These are phyloP conservation scores for Halesus radiatus DNA, from an alignment of 1,140 invertebrate genomes.

Conservation along the genomic window DNA sequence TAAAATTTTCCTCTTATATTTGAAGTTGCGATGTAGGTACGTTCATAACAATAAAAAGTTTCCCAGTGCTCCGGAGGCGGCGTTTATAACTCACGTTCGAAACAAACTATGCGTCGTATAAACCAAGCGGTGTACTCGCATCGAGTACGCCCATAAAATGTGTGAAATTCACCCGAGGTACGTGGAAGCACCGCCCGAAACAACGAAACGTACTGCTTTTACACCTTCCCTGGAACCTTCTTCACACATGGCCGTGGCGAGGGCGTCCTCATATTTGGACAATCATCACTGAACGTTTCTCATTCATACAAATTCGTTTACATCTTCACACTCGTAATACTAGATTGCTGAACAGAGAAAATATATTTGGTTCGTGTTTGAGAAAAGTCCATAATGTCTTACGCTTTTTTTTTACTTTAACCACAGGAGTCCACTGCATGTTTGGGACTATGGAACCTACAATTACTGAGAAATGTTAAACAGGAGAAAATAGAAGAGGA, in stretches of 20 bases:
- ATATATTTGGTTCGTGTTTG: not conserved
- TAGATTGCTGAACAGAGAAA: not conserved
- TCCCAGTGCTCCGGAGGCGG: conserved; percentile 36
- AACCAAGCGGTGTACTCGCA: conserved; percentile 43
- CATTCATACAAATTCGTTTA: not conserved
- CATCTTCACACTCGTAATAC: not conserved
- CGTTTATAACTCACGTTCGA: conserved; percentile 56
- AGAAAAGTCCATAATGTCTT: too few species aligned
- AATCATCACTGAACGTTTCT: not conserved
- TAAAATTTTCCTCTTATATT: conserved; percentile 51
- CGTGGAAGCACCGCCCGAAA: conserved; percentile 28
- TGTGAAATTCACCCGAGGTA: conserved; percentile 46
- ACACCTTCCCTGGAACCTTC: not conserved
- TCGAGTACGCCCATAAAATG: conserved; percentile 47
- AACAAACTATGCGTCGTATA: conserved; percentile 56
- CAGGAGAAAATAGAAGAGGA: too few species aligned
- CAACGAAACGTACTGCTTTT: conserved; percentile 31
- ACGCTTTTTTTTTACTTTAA: too few species aligned
- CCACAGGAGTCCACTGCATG: too few species aligned
- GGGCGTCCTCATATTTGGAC: not conserved
- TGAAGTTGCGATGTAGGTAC: conserved; percentile 42
- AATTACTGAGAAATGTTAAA: too few species aligned
- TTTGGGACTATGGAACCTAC: too few species aligned
- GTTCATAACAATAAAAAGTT: conserved; percentile 54
- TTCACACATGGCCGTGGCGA: conserved; percentile 1